These are phyloP conservation scores for Seira musarum DNA, from an alignment of 2,888 invertebrate species.

Conservation along the genomic window DNA sequence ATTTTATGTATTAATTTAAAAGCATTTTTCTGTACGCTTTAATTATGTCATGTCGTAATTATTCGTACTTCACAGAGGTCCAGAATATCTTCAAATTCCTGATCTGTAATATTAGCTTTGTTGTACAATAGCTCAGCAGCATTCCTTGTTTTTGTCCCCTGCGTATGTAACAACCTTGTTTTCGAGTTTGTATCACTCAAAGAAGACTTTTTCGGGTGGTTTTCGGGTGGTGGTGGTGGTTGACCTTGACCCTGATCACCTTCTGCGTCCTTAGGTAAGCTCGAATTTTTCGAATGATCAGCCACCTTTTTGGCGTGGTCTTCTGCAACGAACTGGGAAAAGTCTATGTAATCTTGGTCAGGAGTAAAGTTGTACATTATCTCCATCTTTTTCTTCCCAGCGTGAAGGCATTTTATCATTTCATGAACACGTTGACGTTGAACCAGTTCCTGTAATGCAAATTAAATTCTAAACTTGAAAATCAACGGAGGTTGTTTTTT, in stretches of 20 bases:
- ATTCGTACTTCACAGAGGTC: constrained; percentile 63
- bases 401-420: constrained; percentile 64
- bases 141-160: neutral
- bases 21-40: neutral
- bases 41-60: neutral
- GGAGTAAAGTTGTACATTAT: too few species aligned
- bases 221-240: too few species aligned
- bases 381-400: constrained; percentile 62
- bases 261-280: neutral
- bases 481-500: too few species aligned
- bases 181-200: too few species aligned
- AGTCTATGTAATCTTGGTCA: constrained; percentile 17
- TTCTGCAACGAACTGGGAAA: constrained; percentile 38
- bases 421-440: constrained; percentile 61
- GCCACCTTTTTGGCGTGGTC: too few species aligned
- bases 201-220: too few species aligned
- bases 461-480: too few species aligned
- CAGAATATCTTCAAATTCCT: constrained; percentile 65
- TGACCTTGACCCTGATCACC: neutral
- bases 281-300: too few species aligned
- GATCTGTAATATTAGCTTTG: constrained; percentile 55
- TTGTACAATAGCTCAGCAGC: constrained; percentile 50
- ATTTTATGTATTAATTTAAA: neutral
- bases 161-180: neutral
- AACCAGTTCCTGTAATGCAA: constrained; percentile 33